Conservation (phyloP, 2,113 vertebrate genomes). For the Heterotilapia buettikoferi region DNA sequence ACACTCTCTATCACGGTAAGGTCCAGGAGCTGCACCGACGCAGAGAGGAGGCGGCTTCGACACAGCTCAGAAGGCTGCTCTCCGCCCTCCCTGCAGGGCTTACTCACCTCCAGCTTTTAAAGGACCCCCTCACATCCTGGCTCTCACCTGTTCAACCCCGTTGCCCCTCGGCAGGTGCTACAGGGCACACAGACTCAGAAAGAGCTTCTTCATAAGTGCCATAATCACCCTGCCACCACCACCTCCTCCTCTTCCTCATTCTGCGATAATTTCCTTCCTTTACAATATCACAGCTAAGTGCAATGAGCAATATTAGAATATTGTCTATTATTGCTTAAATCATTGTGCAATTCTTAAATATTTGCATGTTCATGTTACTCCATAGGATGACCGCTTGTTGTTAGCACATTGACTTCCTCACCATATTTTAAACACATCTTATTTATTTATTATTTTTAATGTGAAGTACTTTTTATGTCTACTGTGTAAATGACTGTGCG, state of each 20-base stretch:
- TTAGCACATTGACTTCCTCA: not conserved
- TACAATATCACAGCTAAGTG: not conserved
- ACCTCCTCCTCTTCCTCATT: fast-evolving
- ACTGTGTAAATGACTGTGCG: not conserved
- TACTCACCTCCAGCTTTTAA: not conserved
- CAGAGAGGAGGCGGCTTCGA: not conserved
- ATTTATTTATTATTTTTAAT: not conserved
- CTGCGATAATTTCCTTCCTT: not conserved
- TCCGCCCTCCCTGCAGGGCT: not conserved
- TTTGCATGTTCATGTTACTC: not conserved
- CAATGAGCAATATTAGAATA: not conserved
- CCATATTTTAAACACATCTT: not conserved
- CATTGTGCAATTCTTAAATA: not conserved
- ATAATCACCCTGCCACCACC: not conserved
- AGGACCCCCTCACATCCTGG: not conserved
- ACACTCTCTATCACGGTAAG: not conserved
- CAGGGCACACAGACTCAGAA: not conserved
- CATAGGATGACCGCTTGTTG: not conserved
- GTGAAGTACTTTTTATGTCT: not conserved
- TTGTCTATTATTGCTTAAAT: not conserved
- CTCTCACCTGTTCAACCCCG: not conserved
- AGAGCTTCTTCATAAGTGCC: not conserved
- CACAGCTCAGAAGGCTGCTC: not conserved
- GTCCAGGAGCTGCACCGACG: not conserved
- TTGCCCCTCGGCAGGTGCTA: not conserved